Conservation (phyloP, 2,797 vertebrate species). For the Enteromius trimaculatus region DNA sequence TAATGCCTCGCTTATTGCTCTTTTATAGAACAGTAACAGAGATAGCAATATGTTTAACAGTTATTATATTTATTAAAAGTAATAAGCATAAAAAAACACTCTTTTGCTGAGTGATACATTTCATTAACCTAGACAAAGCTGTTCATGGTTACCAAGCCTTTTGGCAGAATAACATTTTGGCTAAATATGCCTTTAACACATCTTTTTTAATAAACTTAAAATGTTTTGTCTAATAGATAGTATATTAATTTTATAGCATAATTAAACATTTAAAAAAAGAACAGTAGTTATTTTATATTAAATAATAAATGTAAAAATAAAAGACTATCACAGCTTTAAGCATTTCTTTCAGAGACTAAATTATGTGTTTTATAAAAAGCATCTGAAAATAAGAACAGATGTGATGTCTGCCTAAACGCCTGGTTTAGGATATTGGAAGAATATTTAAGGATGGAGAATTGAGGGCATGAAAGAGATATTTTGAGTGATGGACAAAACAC, state of each 20-base stretch:
- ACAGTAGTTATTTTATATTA: background rate
- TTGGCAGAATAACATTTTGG: background rate
- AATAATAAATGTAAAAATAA: background rate
- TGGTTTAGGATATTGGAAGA: slow-evolving; percentile 8
- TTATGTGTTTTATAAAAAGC: background rate
- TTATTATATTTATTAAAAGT: background rate
- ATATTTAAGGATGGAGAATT: slow-evolving; percentile 34
- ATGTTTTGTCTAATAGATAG: too few relatives aligned
- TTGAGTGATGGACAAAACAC: slow-evolving; percentile 26
- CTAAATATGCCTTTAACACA: background rate
- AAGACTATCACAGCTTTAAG: background rate
- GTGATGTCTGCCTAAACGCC: background rate
- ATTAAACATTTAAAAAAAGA: background rate
- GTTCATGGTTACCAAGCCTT: background rate
- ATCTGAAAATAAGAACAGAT: slow-evolving; percentile 14
- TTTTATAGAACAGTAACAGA: background rate
- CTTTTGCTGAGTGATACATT: background rate
- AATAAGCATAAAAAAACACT: background rate
- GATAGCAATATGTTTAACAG: background rate
- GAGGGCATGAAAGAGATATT: slow-evolving; percentile 8
- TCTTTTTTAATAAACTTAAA: background rate
- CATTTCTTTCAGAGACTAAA: slow-evolving; percentile 5
- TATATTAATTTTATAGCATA: background rate
- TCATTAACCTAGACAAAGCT: slow-evolving; percentile 1
- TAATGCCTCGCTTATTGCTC: background rate